Evolutionary conservation across 2,113 vertebrate species (phyloP).

Genomic region (Arenaria interpres): DNA sequence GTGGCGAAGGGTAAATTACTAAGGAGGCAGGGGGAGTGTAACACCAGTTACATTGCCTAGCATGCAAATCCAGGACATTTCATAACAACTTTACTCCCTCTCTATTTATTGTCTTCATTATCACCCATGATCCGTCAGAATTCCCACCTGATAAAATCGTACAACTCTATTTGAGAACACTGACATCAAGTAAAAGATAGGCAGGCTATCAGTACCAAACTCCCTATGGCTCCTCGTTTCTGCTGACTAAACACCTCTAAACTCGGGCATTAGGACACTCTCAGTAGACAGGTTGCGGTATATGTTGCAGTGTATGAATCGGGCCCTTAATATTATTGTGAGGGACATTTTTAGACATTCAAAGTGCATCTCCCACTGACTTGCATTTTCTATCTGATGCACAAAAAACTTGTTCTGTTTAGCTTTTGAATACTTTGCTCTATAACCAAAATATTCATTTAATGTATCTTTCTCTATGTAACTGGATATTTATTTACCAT

Average conservation of each 20-base stretch:
- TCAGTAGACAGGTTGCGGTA: background rate
- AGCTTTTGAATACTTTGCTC: background rate
- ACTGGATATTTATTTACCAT: background rate
- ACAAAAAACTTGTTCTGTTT: background rate
- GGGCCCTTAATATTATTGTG: background rate
- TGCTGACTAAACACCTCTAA: background rate
- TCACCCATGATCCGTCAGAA: background rate
- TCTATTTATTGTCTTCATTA: background rate
- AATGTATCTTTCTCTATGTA: background rate
- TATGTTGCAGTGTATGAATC: background rate
- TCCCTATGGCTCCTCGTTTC: background rate
- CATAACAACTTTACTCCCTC: background rate
- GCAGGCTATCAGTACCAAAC: background rate
- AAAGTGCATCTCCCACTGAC: background rate
- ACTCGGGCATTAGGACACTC: background rate
- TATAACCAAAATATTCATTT: background rate
- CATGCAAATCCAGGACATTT: background rate
- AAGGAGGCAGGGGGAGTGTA: background rate
- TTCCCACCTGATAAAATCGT: background rate
- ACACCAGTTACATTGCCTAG: background rate
- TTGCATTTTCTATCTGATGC: background rate
- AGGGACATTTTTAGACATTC: background rate
- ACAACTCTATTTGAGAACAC: background rate
- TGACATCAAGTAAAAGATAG: background rate
- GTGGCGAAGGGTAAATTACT: constrained; percentile 12